A percentile compares a stretch with the other conserved stretches of the same genome.
These are phyloP conservation scores for Acanthopagrus latus DNA, from an alignment of 2,797 vertebrate species.

Conservation along the genomic window DNA sequence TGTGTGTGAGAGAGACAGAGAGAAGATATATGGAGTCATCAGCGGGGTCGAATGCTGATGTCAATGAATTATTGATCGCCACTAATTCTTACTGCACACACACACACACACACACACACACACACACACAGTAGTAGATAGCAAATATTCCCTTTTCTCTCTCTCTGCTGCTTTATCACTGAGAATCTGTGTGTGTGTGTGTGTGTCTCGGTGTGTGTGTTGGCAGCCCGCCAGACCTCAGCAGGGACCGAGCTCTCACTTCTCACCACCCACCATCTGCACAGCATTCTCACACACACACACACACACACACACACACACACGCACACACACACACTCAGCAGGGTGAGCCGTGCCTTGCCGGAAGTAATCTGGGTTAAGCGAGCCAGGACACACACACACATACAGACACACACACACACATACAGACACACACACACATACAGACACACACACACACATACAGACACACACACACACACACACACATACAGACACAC, in stretches of 20 bases:
- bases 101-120: constrained; percentile 26
- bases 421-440: too few species aligned
- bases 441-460: too few species aligned
- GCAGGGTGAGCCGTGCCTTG: constrained; percentile 54
- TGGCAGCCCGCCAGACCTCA: constrained; percentile 74
- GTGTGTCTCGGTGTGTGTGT: constrained; percentile 49
- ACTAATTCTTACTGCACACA: constrained; percentile 60
- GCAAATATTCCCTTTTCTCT: constrained; percentile 60
- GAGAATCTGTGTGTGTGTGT: constrained; percentile 48
- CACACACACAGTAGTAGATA: constrained; percentile 20
- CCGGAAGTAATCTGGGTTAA: constrained; percentile 67
- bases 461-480: too few species aligned
- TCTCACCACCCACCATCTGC: constrained; percentile 77
- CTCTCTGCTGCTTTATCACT: constrained; percentile 55
- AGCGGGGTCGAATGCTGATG: constrained; percentile 65
- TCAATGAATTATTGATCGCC: constrained; percentile 76
- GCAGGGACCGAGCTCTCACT: constrained; percentile 63
- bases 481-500: too few species aligned
- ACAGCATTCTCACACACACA: constrained; percentile 52
- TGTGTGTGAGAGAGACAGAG: constrained; percentile 5
- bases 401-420: neutral
- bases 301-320: constrained; percentile 46
- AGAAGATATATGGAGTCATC: constrained; percentile 70
- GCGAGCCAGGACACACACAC: constrained; percentile 56
- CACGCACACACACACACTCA: constrained; percentile 42